phyloP scores from a whole-genome alignment of 1,140 invertebrate species.

The Bombus waltoni region DNA sequence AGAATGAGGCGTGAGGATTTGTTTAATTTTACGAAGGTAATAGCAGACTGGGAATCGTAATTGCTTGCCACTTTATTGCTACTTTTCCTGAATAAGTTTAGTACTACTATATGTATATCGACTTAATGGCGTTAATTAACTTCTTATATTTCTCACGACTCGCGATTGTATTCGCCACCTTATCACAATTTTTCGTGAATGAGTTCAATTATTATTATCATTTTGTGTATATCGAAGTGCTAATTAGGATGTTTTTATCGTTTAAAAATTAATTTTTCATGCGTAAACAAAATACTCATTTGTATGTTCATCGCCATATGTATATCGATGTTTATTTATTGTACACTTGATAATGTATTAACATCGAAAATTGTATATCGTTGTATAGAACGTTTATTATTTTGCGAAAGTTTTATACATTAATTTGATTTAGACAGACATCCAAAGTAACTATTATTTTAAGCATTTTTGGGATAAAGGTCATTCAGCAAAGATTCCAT shows the following conservation, averaged over 20 bases:
- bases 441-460: too few relatives aligned
- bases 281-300: background rate
- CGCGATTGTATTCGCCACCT: background rate
- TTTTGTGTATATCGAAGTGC: too few relatives aligned
- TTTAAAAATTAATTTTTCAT: background rate
- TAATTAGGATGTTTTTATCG: too few relatives aligned
- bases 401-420: background rate
- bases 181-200: background rate
- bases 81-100: background rate
- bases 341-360: background rate
- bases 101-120: too few relatives aligned
- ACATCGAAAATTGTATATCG: background rate
- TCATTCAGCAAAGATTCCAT: too few relatives aligned
- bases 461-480: too few relatives aligned
- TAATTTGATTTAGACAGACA: too few relatives aligned
- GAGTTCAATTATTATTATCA: background rate
- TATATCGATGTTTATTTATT: background rate
- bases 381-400: background rate
- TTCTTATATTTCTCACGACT: background rate
- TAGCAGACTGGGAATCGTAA: background rate
- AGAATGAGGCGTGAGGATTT: background rate
- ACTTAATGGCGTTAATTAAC: too few relatives aligned
- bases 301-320: background rate
- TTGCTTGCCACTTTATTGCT: background rate
- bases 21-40: background rate